Base-by-base conservation (phyloP, 2,888 invertebrate genomes). In the Ophion obscuratus region DNA sequence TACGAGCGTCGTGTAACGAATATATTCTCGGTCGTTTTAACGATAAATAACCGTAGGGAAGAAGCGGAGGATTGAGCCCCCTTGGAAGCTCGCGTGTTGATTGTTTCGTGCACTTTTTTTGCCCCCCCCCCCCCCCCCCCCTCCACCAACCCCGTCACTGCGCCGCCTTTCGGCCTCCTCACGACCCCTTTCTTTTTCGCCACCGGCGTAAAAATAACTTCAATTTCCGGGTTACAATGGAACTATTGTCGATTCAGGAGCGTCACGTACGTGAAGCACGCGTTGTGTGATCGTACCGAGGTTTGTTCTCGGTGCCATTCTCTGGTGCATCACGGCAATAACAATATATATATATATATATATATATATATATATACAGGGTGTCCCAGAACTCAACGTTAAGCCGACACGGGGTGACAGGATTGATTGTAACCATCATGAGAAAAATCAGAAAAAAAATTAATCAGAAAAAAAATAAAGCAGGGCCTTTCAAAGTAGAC, bases 151-250 rank as follows among this genome's bases (percentile, higher is more conserved):
- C 40, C 9, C 40, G 40, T 40, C 40, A 9, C 40, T 40, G 7
- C 40, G 9, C 40, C 10, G 3, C 14, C 47, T 47, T 47, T 4
- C 14, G 47, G 47, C 47, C 47, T 47, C 47, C 14, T 47, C 14
- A 47, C 47, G 14, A 31, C 62, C 27, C 20, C 66, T 62, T 61
- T 83, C 70, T 75, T 67, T 64, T 74, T 76, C 77, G 70, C 83
- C 76, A 84, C 88, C 82, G 86, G 75, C 79, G 79, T 75, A 88
- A 89, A 90, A 90, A 90, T 89, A 87, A 87, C 87, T 81, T 71
- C 88, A 82, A 89, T 90, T 88, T 89, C 76, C 64, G 86, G 85
- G 81, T 53, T 85, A 90, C 90, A 90, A 90, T 90, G 85, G 87
- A 81, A 74, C 81, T 86, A 89, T 89, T 87, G 87, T 87, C 66